Percentiles rank a stretch among this genome's conserved stretches.
These are phyloP conservation scores for Melitaea athalia DNA, from an alignment of 2,888 invertebrate species.

Conservation along the genomic window DNA sequence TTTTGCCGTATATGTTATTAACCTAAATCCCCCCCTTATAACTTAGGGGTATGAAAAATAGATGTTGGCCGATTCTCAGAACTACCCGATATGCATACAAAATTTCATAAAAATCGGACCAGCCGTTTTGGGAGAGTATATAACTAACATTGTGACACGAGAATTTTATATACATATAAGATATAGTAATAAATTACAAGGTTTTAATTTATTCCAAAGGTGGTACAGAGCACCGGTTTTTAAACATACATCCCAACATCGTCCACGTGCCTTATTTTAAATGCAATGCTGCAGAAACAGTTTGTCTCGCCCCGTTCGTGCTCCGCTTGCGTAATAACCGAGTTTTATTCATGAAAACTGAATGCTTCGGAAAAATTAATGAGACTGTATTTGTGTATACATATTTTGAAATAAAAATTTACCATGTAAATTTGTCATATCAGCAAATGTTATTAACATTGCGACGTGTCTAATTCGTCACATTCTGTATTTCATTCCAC, in stretches of 20 bases:
- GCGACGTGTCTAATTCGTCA: not conserved
- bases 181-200: too few relatives aligned
- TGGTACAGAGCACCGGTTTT: not conserved
- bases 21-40: too few relatives aligned
- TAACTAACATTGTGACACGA: too few relatives aligned
- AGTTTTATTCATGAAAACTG: constrained; percentile 40
- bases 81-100: too few relatives aligned
- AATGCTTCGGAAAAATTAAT: constrained; percentile 12
- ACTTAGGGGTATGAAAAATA: too few relatives aligned
- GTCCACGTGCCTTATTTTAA: constrained; percentile 27
- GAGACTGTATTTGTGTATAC: constrained; percentile 8
- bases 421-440: not conserved
- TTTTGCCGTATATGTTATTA: too few relatives aligned
- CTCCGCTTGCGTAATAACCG: constrained; percentile 37
- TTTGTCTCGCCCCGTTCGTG: constrained; percentile 38
- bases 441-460: not conserved
- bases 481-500: too few relatives aligned
- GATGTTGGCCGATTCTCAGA: too few relatives aligned
- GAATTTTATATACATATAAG: too few relatives aligned
- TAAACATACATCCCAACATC: constrained; percentile 13
- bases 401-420: not conserved
- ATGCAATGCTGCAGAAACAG: constrained; percentile 39
- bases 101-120: too few relatives aligned
- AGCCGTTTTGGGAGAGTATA: too few relatives aligned
- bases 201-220: not conserved